Percentiles rank a stretch among this genome's conserved stretches.
phyloP scores from a whole-genome alignment of 1,140 invertebrate genomes.

The Philopotamus ludificatus region DNA sequence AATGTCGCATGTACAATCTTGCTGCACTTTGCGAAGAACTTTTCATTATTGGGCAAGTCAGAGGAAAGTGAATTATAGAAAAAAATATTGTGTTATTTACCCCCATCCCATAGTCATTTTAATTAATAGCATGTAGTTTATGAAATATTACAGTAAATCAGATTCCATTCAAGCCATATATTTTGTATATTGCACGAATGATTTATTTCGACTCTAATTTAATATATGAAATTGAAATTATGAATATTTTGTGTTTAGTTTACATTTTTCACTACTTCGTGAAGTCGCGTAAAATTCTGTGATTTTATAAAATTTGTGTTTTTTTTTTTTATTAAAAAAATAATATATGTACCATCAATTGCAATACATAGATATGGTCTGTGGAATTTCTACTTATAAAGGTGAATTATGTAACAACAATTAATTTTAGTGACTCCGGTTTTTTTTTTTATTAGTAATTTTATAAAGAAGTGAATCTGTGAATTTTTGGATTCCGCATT shows the following conservation, averaged over 20 bases:
- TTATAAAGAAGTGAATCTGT: constrained; percentile 18
- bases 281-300: constrained; percentile 14
- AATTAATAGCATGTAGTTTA: too few species aligned
- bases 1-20: not conserved
- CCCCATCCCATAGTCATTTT: too few species aligned
- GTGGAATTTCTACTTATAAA: not conserved
- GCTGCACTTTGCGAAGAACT: not conserved
- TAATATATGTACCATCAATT: constrained; percentile 4
- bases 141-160: too few species aligned
- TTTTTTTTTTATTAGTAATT: not conserved
- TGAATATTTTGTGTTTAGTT: constrained; percentile 13
- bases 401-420: not conserved
- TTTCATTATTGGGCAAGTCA: not conserved
- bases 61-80: not conserved
- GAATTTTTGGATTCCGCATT: constrained; percentile 32
- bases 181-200: too few species aligned
- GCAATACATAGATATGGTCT: not conserved
- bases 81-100: not conserved
- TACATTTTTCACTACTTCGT: not conserved
- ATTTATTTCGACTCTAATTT: too few species aligned
- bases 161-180: too few species aligned
- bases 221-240: too few species aligned
- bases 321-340: not conserved
- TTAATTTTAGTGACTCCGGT: constrained; percentile 5
- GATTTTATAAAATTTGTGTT: constrained; percentile 16